Conservation (phyloP, 1,140 invertebrate species). For the Antheraea mylitta region DNA sequence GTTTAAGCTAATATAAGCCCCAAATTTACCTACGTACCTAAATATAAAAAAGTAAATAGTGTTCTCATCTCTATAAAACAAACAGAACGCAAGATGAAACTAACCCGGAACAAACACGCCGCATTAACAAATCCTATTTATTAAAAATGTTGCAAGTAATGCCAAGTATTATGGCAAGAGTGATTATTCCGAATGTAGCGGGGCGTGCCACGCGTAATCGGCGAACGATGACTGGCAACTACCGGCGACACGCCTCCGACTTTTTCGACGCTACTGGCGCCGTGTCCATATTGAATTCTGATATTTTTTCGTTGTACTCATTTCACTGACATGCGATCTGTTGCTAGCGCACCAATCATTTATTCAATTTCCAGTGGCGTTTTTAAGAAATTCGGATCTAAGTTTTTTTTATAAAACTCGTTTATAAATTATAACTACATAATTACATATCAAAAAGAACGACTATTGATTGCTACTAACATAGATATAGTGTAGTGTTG, state of each 20-base stretch:
- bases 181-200: constrained; percentile 15
- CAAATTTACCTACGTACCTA: too few species aligned
- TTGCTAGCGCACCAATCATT: background rate
- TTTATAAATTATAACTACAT: too few species aligned
- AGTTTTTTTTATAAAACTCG: background rate
- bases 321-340: background rate
- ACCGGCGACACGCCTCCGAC: constrained; percentile 37
- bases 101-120: constrained; percentile 22
- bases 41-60: too few species aligned
- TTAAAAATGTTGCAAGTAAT: constrained; percentile 62
- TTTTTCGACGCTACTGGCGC: constrained; percentile 10
- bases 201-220: constrained; percentile 55
- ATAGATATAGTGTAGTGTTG: too few species aligned
- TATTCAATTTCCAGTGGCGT: background rate
- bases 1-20: too few species aligned
- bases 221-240: constrained; percentile 59
- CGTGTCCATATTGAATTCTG: constrained; percentile 2
- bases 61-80: constrained; percentile 8
- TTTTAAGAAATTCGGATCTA: background rate
- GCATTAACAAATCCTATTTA: constrained; percentile 40
- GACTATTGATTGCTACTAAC: too few species aligned
- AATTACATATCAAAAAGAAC: too few species aligned
- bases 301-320: background rate
- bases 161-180: constrained; percentile 31
- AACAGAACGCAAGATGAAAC: background rate